Evolutionary conservation across 2,113 vertebrate genomes (phyloP), one percentile per base, ranked within the genome.

Genomic region (Hystrix cristata): DNA sequence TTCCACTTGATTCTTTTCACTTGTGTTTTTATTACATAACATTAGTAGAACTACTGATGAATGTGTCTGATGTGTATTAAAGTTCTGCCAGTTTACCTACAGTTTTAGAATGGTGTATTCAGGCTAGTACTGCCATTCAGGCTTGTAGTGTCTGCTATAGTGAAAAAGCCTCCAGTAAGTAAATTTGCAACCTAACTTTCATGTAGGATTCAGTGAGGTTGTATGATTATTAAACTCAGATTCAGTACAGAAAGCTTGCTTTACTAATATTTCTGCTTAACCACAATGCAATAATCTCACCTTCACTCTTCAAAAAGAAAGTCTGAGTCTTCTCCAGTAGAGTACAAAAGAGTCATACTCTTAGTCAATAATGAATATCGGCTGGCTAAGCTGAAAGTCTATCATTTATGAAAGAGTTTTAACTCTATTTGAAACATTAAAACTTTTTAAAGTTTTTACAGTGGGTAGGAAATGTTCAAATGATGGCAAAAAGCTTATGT

Each of bases 401-500:
- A 80, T 27, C 0, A 1, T 46, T 89, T 91, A 82, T 18, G 1
- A 34, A 87, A 57, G 27, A 53, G 19, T 65, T 81, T 90, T 62
- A 90, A 29, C 48, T 95, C 51, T 60, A 38, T 85, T 87, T 96
- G 93, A 89, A 85, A 87, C 46, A 87, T 60, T 60, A 84, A 69
- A 88, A 27, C 23, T 8, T 51, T n/a, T 43, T 79, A 65, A 79
- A 53, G 64, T 90, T 87, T 60, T 25, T 23, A n/a, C 0, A 23
- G 11, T 57, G 4, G 11, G 8, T 74, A 7, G 46, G 13, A 69
- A 57, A 83, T 27, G 2, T 65, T 86, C 62, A 85, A 51, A 92
- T 69, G 4, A 90, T 53, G 2, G 25, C 21, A 69, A 86, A 89
- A 79, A n/a, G 19, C 31, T 74, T 91, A 6, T 12, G 38, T 95